Evolutionary conservation across 2,797 vertebrate genomes (phyloP), one percentile per base, ranked within the genome.

Genomic region (Vespertilio murinus): DNA sequence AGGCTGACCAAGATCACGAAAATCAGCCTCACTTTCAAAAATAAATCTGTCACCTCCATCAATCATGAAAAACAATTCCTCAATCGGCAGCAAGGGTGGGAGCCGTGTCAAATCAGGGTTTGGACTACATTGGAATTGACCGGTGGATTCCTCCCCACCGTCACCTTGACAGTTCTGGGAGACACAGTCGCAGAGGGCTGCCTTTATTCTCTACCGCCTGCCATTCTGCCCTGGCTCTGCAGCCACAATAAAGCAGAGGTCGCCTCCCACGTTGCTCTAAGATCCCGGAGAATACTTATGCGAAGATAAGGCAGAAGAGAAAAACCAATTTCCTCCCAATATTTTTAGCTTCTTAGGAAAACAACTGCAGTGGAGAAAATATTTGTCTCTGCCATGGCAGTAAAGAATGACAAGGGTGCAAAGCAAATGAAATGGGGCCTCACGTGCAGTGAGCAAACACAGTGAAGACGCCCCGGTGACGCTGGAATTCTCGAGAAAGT

Each of bases 341-440:
- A 93, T 83, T 95, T 96, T 92, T 95, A 93, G 92, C 81, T 95
- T 91, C 95, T 80, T 1, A 35, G 89, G 90, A 95, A 96, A 98
- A 97, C 75, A 96, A 96, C 95, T 80, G 90, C 30, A 38, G 56
- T 33, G 38, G 92, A 95, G 91, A 75, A 97, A 98, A 96, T 95
- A 97, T 96, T 97, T 90, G 97, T 96, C 75, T 96, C 86, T 91
- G 87, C 83, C 77, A 94, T 87, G 77, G 94, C 67, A 67, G 85
- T 96, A 93, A 94, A 83, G 91, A 95, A 92, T 42, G 78, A 95
- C 91, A 87, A 64, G 97, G 93, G 61, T 28, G 18, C 10, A n/a
- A 92, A 93, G 77, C 45, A 96, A 94, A 88, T 56, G 59, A 30
- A 78, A 56, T 12, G 8, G 77, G 88, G 86, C 52, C 84, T 88